Percentiles rank a stretch among this genome's conserved stretches.
Conservation (phyloP, 2,797 vertebrate species). For the Xenops minutus region DNA sequence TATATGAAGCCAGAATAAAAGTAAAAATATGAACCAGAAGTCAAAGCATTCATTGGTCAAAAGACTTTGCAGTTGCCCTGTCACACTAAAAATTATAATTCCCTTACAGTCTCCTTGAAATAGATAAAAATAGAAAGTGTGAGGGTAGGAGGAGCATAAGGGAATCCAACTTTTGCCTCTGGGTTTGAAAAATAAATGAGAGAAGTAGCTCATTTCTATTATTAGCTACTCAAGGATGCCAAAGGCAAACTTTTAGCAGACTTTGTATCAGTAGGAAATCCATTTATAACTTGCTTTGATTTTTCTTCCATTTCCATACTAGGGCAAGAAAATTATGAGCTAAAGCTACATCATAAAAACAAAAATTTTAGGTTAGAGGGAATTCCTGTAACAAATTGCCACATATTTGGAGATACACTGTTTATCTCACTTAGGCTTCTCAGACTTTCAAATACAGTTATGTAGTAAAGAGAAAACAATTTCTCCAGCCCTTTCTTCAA, state of each 20-base stretch:
- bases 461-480: neutral
- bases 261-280: neutral
- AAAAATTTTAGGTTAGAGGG: neutral
- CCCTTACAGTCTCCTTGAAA: neutral
- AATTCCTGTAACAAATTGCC: neutral
- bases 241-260: slow-evolving; percentile 21
- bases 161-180: neutral
- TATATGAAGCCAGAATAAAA: neutral
- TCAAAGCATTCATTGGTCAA: neutral
- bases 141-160: neutral
- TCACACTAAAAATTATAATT: neutral
- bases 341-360: neutral
- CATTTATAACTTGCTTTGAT: slow-evolving; percentile 28
- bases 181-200: neutral
- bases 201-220: slow-evolving; percentile 1
- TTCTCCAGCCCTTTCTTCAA: neutral
- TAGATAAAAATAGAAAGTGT: neutral
- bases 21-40: neutral
- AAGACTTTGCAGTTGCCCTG: neutral
- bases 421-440: neutral
- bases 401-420: fast-evolving
- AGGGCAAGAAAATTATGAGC: neutral
- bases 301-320: neutral
- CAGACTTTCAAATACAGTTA: neutral
- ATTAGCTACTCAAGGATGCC: neutral